Base-by-base conservation (phyloP, 2,888 invertebrate genomes). In the Stegana nigrithorax region DNA sequence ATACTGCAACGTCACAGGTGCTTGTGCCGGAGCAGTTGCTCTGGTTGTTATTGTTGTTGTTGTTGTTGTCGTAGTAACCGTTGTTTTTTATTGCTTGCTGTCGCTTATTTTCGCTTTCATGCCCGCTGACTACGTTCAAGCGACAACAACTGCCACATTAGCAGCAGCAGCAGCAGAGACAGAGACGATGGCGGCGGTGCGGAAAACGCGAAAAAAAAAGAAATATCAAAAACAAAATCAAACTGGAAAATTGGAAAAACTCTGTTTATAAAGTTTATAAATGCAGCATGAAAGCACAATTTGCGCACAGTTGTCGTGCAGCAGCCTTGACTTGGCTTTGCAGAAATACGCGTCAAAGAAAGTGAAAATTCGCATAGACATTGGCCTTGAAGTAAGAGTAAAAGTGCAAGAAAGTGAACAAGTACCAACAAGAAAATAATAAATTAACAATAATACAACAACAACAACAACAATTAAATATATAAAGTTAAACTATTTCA, bases 201-300 rank as follows among this genome's bases (percentile, higher is more conserved):
- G 25, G 44, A 73, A 72, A 65, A 71, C 67, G 61, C 27, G 57
- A 60, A n/a, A n/a, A n/a, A n/a, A n/a, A n/a, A n/a, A n/a, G n/a
- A n/a, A n/a, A n/a, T n/a, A n/a, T n/a, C n/a, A n/a, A 60, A 66
- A 67, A 57, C 51, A 50, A 68, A 70, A 72, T 69, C 71, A 64
- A 65, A 75, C 73, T 78, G 80, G 77, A 78, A 75, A 78, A 78
- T 70, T 71, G 74, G 66, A 74, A 74, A 80, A 78, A 68, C 71
- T 59, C 57, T 56, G 61, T 59, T n/a, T n/a, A 71, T 59, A 72
- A 73, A 72, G 73, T 75, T 76, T 80, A 78, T 78, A 78, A 78
- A 78, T 75, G 59, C 70, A 59, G 70, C 65, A 68, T 67, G 73
- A 64, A 67, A 68, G 60, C 67, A 61, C 59, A 56, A 60, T 65